phyloP scores from a whole-genome alignment of 2,888 invertebrate species.

The Drosophila falleni region DNA sequence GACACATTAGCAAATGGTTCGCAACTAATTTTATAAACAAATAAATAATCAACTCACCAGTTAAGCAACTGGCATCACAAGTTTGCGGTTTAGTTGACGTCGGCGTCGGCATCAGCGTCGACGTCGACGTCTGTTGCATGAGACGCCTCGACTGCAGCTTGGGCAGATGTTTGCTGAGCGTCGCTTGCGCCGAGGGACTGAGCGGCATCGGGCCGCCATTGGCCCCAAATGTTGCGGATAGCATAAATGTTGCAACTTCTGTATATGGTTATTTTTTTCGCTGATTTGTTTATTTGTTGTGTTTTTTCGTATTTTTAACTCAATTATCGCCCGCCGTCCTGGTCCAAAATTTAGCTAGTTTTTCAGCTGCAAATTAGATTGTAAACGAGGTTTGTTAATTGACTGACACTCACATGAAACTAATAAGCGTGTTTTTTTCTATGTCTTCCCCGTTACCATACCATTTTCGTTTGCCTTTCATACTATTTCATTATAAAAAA shows the following conservation, averaged over 20 bases:
- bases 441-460: constrained; percentile 1
- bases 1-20: constrained; percentile 10
- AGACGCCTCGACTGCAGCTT: constrained; percentile 83
- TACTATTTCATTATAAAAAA: constrained; percentile 46
- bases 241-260: constrained; percentile 72
- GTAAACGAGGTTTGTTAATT: constrained; percentile 61
- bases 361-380: constrained; percentile 57
- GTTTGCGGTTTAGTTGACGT: constrained; percentile 70
- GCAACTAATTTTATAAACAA: constrained; percentile 2
- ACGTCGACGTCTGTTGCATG: constrained; percentile 63
- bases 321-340: constrained; percentile 34
- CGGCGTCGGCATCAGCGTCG: constrained; percentile 20
- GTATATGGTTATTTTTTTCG: not conserved
- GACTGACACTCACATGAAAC: constrained; percentile 62
- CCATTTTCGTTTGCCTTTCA: constrained; percentile 39
- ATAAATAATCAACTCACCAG: constrained; percentile 74
- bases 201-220: constrained; percentile 82
- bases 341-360: constrained; percentile 41
- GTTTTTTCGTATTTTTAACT: constrained; percentile 1
- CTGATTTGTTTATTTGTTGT: not conserved
- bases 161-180: constrained; percentile 85
- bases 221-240: constrained; percentile 81
- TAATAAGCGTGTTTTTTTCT: constrained; percentile 48
- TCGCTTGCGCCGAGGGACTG: constrained; percentile 85
- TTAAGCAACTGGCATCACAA: constrained; percentile 84